Evolutionary conservation across 2,888 invertebrate species (phyloP).

Genomic region (Calephelis perditalis): DNA sequence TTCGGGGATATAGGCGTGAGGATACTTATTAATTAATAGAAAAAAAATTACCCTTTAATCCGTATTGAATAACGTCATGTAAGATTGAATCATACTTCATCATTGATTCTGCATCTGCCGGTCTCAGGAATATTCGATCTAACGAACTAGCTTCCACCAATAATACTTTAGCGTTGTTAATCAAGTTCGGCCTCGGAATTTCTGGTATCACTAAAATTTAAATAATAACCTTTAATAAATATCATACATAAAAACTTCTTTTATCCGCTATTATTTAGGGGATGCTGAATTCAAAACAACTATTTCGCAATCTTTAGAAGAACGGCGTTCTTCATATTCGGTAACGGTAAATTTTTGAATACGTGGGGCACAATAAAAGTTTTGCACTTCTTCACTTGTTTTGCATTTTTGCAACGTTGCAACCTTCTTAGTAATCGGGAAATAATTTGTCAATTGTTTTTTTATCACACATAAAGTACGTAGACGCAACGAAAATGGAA

Average conservation of each 20-base stretch:
- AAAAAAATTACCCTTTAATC: constrained; percentile 35
- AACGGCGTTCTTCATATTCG: no score
- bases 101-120: constrained; percentile 29
- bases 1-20: no score
- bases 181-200: constrained; percentile 22
- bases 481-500: no score
- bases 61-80: constrained; percentile 41
- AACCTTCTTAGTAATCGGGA: no score
- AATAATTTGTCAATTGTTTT: no score
- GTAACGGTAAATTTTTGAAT: no score
- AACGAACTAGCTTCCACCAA: constrained; percentile 40
- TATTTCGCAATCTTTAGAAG: constrained; percentile 14
- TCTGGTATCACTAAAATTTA: background rate
- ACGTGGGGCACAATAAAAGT: no score
- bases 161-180: constrained; percentile 35
- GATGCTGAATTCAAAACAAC: background rate
- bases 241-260: no score
- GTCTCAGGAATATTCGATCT: constrained; percentile 40
- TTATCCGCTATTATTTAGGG: background rate
- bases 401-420: no score
- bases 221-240: background rate
- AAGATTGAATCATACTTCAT: constrained; percentile 39
- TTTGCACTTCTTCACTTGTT: no score
- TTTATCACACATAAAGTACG: no score
- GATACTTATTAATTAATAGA: background rate